These are phyloP conservation scores for Hystrix cristata DNA, from an alignment of 2,113 vertebrate genomes.

Conservation along the genomic window DNA sequence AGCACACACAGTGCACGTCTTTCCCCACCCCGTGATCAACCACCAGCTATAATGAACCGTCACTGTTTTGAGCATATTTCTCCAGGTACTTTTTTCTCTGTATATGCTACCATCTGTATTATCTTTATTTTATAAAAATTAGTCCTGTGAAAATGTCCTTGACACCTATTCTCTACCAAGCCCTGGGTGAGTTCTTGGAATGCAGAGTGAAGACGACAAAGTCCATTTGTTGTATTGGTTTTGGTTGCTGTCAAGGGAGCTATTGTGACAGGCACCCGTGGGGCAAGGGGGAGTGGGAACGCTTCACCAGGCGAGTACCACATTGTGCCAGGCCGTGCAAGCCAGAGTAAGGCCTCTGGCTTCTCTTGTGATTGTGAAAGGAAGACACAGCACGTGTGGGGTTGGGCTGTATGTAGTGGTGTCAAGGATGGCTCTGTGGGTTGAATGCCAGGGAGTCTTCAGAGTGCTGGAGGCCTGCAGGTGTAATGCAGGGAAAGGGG, in stretches of 20 bases:
- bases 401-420: fast-evolving
- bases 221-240: background rate
- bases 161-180: background rate
- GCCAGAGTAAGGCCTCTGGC: background rate
- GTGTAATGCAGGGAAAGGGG: background rate
- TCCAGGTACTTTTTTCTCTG: background rate
- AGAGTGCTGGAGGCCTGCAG: background rate
- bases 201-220: background rate
- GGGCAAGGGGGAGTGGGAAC: background rate
- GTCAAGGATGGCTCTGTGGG: background rate
- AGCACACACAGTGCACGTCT: no score
- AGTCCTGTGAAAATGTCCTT: background rate
- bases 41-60: background rate
- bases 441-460: background rate
- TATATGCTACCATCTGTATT: background rate
- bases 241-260: background rate
- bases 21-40: fast-evolving
- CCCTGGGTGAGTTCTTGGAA: background rate
- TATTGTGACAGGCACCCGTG: background rate
- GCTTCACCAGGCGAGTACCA: background rate
- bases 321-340: background rate
- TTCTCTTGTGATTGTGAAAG: background rate
- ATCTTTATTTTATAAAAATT: background rate
- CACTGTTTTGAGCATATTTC: background rate
- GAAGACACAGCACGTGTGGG: fast-evolving